These are phyloP conservation scores for Pristionchus exspectatus DNA, from an alignment of 2,888 invertebrate species.

Conservation along the genomic window DNA sequence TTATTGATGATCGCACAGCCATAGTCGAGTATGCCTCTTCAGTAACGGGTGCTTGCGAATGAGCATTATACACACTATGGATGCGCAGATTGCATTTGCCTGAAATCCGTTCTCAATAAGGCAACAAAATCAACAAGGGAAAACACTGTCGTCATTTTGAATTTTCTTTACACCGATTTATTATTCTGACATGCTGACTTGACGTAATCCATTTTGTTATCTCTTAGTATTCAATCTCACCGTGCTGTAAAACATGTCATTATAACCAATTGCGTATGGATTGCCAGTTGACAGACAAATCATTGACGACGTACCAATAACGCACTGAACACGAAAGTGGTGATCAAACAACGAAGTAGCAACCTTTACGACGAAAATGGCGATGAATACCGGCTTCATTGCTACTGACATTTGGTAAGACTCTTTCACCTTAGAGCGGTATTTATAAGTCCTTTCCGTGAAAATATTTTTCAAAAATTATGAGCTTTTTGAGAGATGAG, in stretches of 20 bases:
- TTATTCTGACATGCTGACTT: not conserved
- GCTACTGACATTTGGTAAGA: not conserved
- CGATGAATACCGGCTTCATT: not conserved
- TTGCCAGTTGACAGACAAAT: not conserved
- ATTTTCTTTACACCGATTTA: not conserved
- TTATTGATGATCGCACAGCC: not conserved
- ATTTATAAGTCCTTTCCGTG: not conserved
- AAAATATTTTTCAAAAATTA: no score
- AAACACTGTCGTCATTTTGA: not conserved
- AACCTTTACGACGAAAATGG: conserved; percentile 15
- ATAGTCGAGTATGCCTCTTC: not conserved
- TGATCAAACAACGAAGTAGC: not conserved
- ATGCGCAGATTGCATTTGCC: not conserved
- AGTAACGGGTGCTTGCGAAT: not conserved
- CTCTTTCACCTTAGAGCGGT: not conserved
- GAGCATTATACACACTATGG: not conserved
- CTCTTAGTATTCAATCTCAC: not conserved
- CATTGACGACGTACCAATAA: not conserved
- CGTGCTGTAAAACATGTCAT: not conserved
- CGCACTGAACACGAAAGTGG: not conserved
- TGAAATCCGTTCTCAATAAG: not conserved
- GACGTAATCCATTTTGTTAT: not conserved
- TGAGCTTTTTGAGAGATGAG: no score
- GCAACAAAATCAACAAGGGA: not conserved
- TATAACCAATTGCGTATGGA: not conserved